Evolutionary conservation across 2,888 invertebrate genomes (phyloP).

Genomic region (Phortica magna): DNA sequence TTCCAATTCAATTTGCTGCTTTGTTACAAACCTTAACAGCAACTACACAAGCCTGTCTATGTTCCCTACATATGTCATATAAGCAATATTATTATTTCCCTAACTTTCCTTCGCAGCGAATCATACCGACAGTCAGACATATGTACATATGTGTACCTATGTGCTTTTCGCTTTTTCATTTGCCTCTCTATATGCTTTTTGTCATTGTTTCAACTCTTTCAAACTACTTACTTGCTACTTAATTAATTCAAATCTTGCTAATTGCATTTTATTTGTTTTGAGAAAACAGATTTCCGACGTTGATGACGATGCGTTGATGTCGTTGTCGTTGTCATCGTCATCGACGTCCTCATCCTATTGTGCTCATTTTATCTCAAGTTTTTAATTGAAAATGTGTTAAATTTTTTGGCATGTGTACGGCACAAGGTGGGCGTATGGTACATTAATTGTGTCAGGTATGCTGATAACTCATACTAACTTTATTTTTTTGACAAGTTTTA

Average conservation of each 20-base stretch:
- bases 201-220: slow-evolving; percentile 42
- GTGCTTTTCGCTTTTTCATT: not conserved
- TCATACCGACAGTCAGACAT: no score
- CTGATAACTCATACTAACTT: no score
- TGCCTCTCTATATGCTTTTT: not conserved
- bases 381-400: not conserved
- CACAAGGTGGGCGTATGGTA: no score
- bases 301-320: slow-evolving; percentile 6
- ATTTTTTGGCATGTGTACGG: not conserved
- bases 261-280: slow-evolving; percentile 78
- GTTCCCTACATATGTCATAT: no score
- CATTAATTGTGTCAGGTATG: no score
- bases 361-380: no score
- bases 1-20: no score
- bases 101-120: no score
- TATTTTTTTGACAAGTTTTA: no score
- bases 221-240: slow-evolving; percentile 62
- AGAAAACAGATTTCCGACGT: slow-evolving; percentile 62
- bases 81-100: no score
- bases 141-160: not conserved
- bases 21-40: no score
- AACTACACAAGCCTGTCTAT: no score
- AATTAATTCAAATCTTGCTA: slow-evolving; percentile 78
- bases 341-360: not conserved
- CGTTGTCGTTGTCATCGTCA: slow-evolving; percentile 27